A percentile compares a stretch with the other conserved stretches of the same genome.
phyloP scores from a whole-genome alignment of 1,140 invertebrate species.

The Lasaia peninsularis region DNA sequence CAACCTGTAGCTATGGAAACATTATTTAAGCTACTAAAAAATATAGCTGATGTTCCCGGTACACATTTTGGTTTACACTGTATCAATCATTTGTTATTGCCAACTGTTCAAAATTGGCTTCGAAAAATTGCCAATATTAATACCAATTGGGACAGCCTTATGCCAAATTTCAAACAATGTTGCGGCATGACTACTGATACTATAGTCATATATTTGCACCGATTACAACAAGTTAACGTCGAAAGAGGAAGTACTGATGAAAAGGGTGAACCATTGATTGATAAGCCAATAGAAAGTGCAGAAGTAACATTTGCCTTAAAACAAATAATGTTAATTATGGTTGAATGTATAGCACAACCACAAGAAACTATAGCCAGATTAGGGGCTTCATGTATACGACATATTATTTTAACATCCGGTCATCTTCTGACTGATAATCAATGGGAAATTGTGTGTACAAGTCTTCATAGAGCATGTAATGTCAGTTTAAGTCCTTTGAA shows the following conservation, averaged over 20 bases:
- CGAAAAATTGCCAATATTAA: conserved; percentile 84
- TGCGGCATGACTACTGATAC: conserved; percentile 94
- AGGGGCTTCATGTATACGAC: conserved; percentile 95
- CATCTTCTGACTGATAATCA: conserved; percentile 87
- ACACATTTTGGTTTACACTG: conserved; percentile 92
- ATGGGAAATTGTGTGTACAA: conserved; percentile 90
- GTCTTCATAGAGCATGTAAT: conserved; percentile 88
- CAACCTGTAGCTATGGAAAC: conserved; percentile 92
- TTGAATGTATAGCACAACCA: conserved; percentile 93
- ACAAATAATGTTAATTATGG: conserved; percentile 90
- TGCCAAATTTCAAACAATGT: conserved; percentile 94
- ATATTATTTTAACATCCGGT: conserved; percentile 90
- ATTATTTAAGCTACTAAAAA: conserved; percentile 88
- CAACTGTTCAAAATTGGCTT: conserved; percentile 94
- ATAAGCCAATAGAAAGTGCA: conserved; percentile 70
- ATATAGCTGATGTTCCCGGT: conserved; percentile 86
- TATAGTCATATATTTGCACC: conserved; percentile 88
- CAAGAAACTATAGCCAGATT: conserved; percentile 91
- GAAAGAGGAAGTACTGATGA: conserved; percentile 48
- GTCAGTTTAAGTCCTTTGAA: conserved; percentile 90
- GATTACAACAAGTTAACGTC: conserved; percentile 62
- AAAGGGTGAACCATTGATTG: conserved; percentile 57
- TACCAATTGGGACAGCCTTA: conserved; percentile 84
- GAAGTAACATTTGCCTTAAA: conserved; percentile 89
- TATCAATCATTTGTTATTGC: conserved; percentile 92